Conservation (phyloP, 2,797 vertebrate species). For the Arrhamphus sclerolepis region DNA sequence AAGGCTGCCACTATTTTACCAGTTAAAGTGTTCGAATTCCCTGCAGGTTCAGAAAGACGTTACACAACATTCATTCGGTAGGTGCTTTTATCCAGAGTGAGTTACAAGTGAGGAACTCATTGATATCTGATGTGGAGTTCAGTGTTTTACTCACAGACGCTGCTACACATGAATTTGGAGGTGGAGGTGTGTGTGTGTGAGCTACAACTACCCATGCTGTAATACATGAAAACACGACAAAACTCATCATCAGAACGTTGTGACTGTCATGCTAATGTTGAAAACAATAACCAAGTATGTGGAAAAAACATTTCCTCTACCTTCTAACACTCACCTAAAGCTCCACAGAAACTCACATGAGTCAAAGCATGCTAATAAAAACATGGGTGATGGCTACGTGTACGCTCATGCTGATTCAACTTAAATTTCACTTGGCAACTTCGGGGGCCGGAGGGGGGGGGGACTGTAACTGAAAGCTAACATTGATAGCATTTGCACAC, state of each 20-base stretch:
- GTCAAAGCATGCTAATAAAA: too few relatives aligned
- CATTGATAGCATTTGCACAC: constrained; percentile 24
- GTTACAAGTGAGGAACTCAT: too few relatives aligned
- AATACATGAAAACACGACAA: constrained; percentile 23
- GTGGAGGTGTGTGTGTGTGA: too few relatives aligned
- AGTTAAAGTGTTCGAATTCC: constrained; percentile 38
- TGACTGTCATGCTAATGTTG: not conserved
- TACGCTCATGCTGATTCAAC: constrained; percentile 29
- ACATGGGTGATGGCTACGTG: constrained; percentile 13
- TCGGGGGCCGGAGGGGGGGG: constrained; percentile 9
- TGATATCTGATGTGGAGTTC: too few relatives aligned
- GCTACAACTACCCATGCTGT: not conserved
- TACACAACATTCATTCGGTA: not conserved
- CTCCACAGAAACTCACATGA: constrained; percentile 1
- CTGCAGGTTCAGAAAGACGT: not conserved
- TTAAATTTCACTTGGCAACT: constrained; percentile 16
- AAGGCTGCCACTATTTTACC: constrained; percentile 53
- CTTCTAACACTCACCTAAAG: not conserved
- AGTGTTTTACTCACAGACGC: too few relatives aligned
- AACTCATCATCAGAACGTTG: not conserved
- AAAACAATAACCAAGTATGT: constrained; percentile 10
- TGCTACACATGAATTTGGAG: too few relatives aligned
- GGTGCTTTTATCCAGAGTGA: not conserved
- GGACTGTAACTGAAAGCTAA: constrained; percentile 30
- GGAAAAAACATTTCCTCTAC: too few relatives aligned